These are phyloP conservation scores for Anodontia alba DNA, from an alignment of 2,888 invertebrate species.

Conservation along the genomic window DNA sequence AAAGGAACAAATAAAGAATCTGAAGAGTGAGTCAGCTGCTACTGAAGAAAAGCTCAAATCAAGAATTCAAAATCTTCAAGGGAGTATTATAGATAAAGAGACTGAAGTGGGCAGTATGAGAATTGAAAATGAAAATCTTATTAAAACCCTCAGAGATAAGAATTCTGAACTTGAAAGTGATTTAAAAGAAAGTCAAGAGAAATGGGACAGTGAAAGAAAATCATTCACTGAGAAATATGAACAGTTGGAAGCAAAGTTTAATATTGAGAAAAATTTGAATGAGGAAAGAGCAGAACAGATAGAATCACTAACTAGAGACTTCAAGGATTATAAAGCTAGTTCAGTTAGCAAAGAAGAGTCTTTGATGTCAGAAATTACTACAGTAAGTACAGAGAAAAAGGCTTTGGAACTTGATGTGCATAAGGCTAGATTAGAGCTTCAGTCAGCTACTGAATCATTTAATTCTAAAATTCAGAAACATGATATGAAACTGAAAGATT, in stretches of 20 bases:
- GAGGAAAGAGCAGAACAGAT: constrained; percentile 37
- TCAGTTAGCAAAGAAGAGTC: constrained; percentile 45
- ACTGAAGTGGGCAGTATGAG: constrained; percentile 13
- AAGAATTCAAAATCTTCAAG: constrained; percentile 34
- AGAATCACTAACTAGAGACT: constrained; percentile 39
- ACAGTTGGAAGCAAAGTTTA: constrained; percentile 47
- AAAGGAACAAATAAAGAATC: constrained; percentile 24
- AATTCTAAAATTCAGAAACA: constrained; percentile 39
- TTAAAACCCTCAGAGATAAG: constrained; percentile 48
- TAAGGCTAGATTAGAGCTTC: constrained; percentile 48
- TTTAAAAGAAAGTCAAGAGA: constrained; percentile 47
- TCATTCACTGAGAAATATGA: constrained; percentile 30
- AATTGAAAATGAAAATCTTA: constrained; percentile 47
- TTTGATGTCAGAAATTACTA: constrained; percentile 26
- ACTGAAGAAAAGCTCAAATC: constrained; percentile 39
- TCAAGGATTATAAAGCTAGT: constrained; percentile 29
- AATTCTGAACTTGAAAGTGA: constrained; percentile 54
- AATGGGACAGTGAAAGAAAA: constrained; percentile 47
- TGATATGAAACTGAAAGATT: constrained; percentile 36
- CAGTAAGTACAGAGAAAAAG: constrained; percentile 46
- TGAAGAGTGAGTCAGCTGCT: constrained; percentile 28
- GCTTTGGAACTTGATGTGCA: constrained; percentile 51
- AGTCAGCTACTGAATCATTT: constrained; percentile 33
- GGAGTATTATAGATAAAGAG: neutral
- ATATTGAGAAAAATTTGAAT: constrained; percentile 29